Percentiles rank a stretch among this genome's conserved stretches.
Evolutionary conservation across 1,140 invertebrate species (phyloP).

Genomic region (Macrotrachela quadricornifera): DNA sequence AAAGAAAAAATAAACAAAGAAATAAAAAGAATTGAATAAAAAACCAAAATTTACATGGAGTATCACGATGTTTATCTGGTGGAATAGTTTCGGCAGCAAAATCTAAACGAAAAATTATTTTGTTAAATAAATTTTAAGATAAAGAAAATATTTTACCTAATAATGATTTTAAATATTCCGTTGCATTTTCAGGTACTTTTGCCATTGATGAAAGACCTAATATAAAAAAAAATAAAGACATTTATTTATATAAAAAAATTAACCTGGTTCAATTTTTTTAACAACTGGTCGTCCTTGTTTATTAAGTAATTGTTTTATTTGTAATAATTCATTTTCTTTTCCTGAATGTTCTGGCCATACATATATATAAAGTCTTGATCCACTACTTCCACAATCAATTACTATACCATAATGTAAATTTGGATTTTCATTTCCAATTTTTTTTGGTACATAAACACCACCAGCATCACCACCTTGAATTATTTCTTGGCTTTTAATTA

Average conservation of each 20-base stretch:
- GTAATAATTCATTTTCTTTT: constrained; percentile 30
- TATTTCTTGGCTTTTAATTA: too few species aligned
- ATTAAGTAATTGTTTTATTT: constrained; percentile 32
- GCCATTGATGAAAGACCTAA: constrained; percentile 31
- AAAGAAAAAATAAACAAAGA: too few species aligned
- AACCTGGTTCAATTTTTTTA: constrained; percentile 26
- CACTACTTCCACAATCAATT: constrained; percentile 39
- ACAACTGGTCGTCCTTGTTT: constrained; percentile 25
- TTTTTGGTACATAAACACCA: constrained; percentile 5
- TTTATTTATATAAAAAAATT: too few species aligned
- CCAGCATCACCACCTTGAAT: too few species aligned
- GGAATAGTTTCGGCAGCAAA: constrained; percentile 34
- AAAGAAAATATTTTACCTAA: constrained; percentile 9
- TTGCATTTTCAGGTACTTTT: constrained; percentile 27
- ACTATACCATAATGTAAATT: constrained; percentile 34
- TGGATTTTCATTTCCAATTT: not conserved
- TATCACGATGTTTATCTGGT: constrained; percentile 27
- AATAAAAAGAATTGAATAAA: too few species aligned
- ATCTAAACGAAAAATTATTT: constrained; percentile 18
- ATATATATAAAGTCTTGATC: constrained; percentile 36
- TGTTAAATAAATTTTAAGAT: constrained; percentile 18
- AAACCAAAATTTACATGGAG: constrained; percentile 14
- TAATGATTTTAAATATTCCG: constrained; percentile 21
- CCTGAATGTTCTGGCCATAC: constrained; percentile 34
- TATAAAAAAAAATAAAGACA: not conserved